A percentile compares a stretch with the other conserved stretches of the same genome.
phyloP scores from a whole-genome alignment of 2,888 invertebrate species.

The Drosophila sordidapex region DNA sequence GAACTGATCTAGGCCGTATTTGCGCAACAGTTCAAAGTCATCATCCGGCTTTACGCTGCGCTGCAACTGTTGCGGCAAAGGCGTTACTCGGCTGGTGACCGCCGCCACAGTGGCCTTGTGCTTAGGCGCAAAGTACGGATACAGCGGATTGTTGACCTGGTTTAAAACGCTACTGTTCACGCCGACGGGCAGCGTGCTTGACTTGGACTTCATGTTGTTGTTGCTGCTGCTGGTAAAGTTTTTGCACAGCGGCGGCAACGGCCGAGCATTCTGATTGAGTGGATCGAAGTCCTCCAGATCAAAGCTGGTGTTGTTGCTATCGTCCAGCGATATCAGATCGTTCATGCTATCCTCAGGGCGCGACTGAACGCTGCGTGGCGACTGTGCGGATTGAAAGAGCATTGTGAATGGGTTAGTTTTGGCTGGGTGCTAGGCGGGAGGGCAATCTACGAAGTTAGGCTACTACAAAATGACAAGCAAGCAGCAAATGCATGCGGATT shows the following conservation, averaged over 20 bases:
- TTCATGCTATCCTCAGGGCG: slow-evolving; percentile 85
- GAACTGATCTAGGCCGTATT: slow-evolving; percentile 85
- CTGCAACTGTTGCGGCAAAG: slow-evolving; percentile 66
- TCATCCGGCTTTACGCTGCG: slow-evolving; percentile 79
- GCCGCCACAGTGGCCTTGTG: slow-evolving; percentile 72
- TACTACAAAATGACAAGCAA: slow-evolving; percentile 38
- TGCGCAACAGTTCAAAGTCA: slow-evolving; percentile 84
- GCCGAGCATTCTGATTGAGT: slow-evolving; percentile 86
- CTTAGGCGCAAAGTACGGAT: slow-evolving; percentile 86
- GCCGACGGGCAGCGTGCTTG: slow-evolving; percentile 81
- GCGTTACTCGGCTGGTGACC: slow-evolving; percentile 59
- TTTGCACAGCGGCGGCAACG: slow-evolving; percentile 76
- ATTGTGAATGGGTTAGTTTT: slow-evolving; percentile 25
- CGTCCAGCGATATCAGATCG: slow-evolving; percentile 89
- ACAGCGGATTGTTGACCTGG: slow-evolving; percentile 85
- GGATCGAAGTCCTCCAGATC: slow-evolving; percentile 89
- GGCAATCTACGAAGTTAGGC: slow-evolving; percentile 25
- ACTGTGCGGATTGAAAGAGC: slow-evolving; percentile 51
- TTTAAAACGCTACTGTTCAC: slow-evolving; percentile 54
- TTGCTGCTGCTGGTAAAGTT: slow-evolving; percentile 36
- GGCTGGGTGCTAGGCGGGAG: neutral
- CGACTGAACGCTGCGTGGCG: slow-evolving; percentile 64
- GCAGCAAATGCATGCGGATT: slow-evolving; percentile 34
- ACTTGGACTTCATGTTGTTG: slow-evolving; percentile 59
- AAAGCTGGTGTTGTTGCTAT: slow-evolving; percentile 87